These are phyloP conservation scores for Propithecus coquereli DNA, from an alignment of 2,113 vertebrate genomes.

Conservation along the genomic window DNA sequence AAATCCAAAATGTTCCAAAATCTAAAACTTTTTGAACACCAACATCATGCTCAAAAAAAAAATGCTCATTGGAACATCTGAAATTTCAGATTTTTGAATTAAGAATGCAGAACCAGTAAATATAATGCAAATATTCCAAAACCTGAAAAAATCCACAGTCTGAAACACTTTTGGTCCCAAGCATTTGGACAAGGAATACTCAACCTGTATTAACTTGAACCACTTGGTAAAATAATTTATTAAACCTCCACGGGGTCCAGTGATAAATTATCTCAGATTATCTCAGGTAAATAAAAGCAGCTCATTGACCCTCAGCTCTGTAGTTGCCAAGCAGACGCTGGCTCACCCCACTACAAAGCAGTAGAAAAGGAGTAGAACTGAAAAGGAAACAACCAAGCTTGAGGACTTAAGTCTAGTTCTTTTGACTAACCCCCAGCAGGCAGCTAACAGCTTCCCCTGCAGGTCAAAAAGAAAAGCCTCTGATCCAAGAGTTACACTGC, in stretches of 20 bases:
- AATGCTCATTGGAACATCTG: neutral
- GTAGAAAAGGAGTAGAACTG: neutral
- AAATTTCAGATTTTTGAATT: neutral
- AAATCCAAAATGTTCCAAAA: neutral
- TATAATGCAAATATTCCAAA: neutral
- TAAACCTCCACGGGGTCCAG: neutral
- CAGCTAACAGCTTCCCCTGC: neutral
- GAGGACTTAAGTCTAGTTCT: neutral
- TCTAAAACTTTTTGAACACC: neutral
- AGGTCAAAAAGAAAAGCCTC: neutral
- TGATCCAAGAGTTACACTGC: neutral
- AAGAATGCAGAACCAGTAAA: neutral
- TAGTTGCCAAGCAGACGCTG: neutral
- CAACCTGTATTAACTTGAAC: neutral
- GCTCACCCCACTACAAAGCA: neutral
- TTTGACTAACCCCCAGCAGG: neutral
- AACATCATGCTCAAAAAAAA: neutral
- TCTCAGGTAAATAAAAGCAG: neutral
- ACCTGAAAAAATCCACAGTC: neutral
- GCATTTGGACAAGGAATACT: neutral
- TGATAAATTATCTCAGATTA: neutral
- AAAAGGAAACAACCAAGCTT: neutral
- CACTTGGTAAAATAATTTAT: neutral
- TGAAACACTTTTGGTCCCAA: neutral
- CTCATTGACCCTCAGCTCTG: neutral